Percentiles rank a stretch among this genome's conserved stretches.
Conservation (phyloP, 2,113 vertebrate genomes). For the Centropus bengalensis region DNA sequence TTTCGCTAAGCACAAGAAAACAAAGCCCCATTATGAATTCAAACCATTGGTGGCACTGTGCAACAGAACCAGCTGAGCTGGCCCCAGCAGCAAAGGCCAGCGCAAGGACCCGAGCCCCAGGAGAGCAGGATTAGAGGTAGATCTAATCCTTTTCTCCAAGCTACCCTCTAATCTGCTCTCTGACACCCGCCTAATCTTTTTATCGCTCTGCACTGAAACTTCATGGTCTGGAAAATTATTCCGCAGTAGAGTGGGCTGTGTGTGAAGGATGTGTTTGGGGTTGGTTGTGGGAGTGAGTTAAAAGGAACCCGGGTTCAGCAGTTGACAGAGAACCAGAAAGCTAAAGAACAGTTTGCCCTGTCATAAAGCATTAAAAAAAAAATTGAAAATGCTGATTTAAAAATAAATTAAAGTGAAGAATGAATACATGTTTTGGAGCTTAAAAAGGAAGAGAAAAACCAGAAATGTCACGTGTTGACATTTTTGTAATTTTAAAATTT, state of each 20-base stretch:
- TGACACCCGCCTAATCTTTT: conserved; percentile 39
- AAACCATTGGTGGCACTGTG: not conserved
- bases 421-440: not conserved
- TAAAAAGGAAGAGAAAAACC: not conserved
- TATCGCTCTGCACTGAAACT: conserved; percentile 28
- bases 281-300: conserved; percentile 6
- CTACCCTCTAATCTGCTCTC: conserved; percentile 23
- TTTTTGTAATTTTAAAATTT: not conserved
- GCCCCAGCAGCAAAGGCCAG: not conserved
- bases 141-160: conserved; percentile 7
- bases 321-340: not conserved
- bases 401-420: not conserved
- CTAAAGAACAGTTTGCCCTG: conserved; percentile 1
- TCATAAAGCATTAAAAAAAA: not conserved
- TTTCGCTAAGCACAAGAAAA: not conserved
- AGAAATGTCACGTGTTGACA: not conserved
- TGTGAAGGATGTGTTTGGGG: conserved; percentile 16
- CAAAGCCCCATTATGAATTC: not conserved
- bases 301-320: not conserved
- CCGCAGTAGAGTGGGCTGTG: not conserved
- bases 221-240: conserved; percentile 54
- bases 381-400: not conserved
- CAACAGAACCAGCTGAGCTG: not conserved
- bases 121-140: not conserved
- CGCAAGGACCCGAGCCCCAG: not conserved